Evolutionary conservation across 1,140 invertebrate genomes (phyloP).

Genomic region (Sinella curviseta): DNA sequence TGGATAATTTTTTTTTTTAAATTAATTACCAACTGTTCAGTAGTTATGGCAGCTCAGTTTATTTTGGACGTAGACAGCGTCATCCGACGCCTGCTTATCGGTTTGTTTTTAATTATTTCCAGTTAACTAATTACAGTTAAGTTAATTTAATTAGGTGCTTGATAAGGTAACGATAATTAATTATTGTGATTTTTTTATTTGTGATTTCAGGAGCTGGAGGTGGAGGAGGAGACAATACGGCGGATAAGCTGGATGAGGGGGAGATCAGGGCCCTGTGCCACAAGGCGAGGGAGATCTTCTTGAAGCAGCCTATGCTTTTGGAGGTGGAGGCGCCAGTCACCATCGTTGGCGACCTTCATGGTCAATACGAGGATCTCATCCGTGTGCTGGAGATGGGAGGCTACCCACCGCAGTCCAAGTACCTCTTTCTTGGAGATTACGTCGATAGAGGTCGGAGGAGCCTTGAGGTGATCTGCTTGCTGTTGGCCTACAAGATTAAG

Average conservation of each 20-base stretch:
- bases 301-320: constrained; percentile 96
- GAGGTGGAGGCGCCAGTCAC: constrained; percentile 98
- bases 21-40: too few species aligned
- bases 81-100: too few species aligned
- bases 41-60: too few species aligned
- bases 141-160: too few species aligned
- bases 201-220: too few species aligned
- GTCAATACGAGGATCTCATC: constrained; percentile 96
- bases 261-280: constrained; percentile 92
- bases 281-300: constrained; percentile 96
- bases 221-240: too few species aligned
- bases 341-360: constrained; percentile 97
- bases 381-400: constrained; percentile 99
- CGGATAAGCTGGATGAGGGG: constrained; percentile 90
- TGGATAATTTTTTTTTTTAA: too few species aligned
- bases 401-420: constrained; percentile 99
- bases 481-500: constrained; percentile 97
- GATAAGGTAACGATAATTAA: too few species aligned
- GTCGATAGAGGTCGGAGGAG: constrained; percentile 66
- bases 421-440: constrained; percentile 88
- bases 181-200: too few species aligned
- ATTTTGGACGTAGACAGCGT: too few species aligned
- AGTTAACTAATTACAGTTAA: too few species aligned
- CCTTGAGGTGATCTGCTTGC: constrained; percentile 80
- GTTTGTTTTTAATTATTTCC: too few species aligned